Evolutionary conservation across 2,888 invertebrate species (phyloP), one percentile per base, ranked within the genome.

Genomic region (Hirtodrosophila cameraria): DNA sequence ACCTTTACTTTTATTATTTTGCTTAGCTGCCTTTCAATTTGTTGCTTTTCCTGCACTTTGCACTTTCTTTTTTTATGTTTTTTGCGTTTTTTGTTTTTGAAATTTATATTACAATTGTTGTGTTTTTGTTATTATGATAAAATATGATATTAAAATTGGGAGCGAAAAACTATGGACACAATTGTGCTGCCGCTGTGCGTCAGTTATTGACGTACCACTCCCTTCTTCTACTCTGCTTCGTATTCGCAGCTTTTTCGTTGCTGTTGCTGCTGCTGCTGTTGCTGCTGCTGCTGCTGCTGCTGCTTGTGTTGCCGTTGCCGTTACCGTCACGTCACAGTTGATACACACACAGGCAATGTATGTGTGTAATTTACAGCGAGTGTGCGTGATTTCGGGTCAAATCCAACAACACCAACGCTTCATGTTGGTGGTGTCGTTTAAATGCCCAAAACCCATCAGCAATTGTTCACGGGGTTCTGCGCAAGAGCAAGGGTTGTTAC

Each of bases 161-260:
- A 50, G 31, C 16, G 30, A 50, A 67, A 59, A 83, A 76, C 71
- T 72, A 73, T 78, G 74, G 83, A 81, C 78, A 76, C 82, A 81
- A 79, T 85, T 71, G n/a, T 87, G 81, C 84, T 88, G 85, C 89
- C 88, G 88, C 90, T 90, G 91, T 91, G 91, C 90, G 91, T 91
- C 91, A 91, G 90, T 89, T 86, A 89, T 90, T 90, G 89, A 90
- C 90, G 86, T 91, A 90, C 86, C 91, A 89, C 90, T 91, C 92
- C 88, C 91, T 92, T 90, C 90, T 90, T 90, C 90, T 89, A 87
- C 85, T 86, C 48, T 74, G 79, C 75, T 76, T 75, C 63, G 82
- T 75, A 42, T 79, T 73, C 79, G 68, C 76, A 71, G 83, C 74
- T 75, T 75, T 20, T 75, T 67, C 59, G 53, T 53, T 53, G 60